phyloP scores from a whole-genome alignment of 2,113 vertebrate genomes.

The Perca fluviatilis region DNA sequence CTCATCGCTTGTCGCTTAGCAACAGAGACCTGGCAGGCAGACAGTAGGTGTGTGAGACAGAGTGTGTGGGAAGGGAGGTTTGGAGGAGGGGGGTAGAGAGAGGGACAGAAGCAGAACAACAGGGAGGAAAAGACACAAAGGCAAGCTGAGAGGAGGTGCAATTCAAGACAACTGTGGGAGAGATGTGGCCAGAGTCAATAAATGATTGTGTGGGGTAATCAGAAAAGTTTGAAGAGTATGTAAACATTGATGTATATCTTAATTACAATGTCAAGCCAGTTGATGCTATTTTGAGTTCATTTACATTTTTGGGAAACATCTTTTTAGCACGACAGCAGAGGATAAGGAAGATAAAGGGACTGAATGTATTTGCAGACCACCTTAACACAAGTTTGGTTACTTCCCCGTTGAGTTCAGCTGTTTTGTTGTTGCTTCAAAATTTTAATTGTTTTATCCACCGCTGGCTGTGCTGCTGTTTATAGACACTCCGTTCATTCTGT shows the following conservation, averaged over 20 bases:
- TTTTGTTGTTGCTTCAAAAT: conserved; percentile 21
- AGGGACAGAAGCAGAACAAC: conserved; percentile 53
- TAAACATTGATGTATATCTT: conserved; percentile 11
- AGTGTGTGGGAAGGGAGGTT: conserved; percentile 75
- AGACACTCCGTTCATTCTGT: not conserved
- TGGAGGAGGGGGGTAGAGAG: conserved; percentile 49
- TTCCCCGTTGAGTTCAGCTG: not conserved
- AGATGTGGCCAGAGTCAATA: conserved; percentile 36
- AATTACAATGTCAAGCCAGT: not conserved
- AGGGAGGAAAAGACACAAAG: conserved; percentile 50
- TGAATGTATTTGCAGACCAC: conserved; percentile 9
- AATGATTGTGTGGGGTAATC: conserved; percentile 10
- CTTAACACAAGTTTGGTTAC: not conserved
- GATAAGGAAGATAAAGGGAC: not conserved
- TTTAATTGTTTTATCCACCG: not conserved
- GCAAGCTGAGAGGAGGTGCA: conserved; percentile 23
- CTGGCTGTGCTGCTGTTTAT: conserved; percentile 34
- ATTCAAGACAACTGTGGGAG: conserved; percentile 29
- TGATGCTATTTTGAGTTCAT: conserved; percentile 1
- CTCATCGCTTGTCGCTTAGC: conserved; percentile 85
- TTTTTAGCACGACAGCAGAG: not conserved
- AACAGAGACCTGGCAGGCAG: conserved; percentile 87
- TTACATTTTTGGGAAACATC: not conserved
- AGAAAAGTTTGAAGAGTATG: conserved; percentile 25
- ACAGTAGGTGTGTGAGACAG: conserved; percentile 85